phyloP scores from a whole-genome alignment of 2,113 vertebrate genomes.

The Eclectus roratus region DNA sequence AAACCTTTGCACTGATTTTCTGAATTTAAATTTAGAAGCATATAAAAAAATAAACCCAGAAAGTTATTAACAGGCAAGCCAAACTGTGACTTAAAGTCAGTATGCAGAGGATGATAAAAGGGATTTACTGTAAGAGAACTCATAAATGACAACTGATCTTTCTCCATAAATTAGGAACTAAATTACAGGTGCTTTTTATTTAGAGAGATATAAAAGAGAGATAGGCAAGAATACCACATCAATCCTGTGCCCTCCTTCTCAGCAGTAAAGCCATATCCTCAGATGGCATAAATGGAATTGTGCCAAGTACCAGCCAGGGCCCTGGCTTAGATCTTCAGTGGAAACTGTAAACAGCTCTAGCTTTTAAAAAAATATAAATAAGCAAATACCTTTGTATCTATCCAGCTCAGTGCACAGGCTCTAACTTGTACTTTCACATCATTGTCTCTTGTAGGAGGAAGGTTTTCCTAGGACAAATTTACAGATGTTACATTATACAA shows the following conservation, averaged over 20 bases:
- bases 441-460: slow-evolving; percentile 71
- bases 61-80: not conserved
- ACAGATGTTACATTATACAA: not conserved
- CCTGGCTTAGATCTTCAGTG: not conserved
- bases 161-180: not conserved
- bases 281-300: not conserved
- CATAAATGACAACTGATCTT: not conserved
- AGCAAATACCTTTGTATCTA: slow-evolving; percentile 85
- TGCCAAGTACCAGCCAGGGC: not conserved
- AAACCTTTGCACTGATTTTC: not conserved
- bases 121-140: not conserved
- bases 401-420: slow-evolving; percentile 88
- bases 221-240: not conserved
- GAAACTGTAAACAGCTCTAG: not conserved
- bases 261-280: not conserved
- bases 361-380: not conserved
- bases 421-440: slow-evolving; percentile 91
- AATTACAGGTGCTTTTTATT: not conserved
- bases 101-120: not conserved
- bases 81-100: not conserved
- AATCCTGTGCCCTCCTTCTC: not conserved
- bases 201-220: not conserved
- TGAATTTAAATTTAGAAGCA: not conserved
- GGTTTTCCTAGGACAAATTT: slow-evolving; percentile 75
- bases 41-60: not conserved